Evolutionary conservation across 1,140 invertebrate genomes (phyloP), one percentile per base, ranked within the genome.

Genomic region (Ostrea denselamellosa): DNA sequence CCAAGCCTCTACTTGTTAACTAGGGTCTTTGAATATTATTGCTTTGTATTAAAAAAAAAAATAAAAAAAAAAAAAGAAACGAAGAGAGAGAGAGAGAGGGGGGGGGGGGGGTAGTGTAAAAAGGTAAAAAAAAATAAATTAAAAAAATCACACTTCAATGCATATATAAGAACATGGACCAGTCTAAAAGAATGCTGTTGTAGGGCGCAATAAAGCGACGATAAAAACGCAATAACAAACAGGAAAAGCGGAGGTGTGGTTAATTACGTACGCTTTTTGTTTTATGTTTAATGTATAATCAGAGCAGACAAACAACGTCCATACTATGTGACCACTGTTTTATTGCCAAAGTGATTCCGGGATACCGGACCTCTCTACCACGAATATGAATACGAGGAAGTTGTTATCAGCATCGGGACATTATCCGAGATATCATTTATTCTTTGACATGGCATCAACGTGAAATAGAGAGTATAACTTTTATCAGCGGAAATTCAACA

Each of bases 401-500:
- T 77, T n/a, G 25, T n/a, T 77, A 77, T 28, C 8, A 28, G 68
- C 10, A 44, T 14, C 25, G 14, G 0, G 14, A 62, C 58, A 62
- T 62, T 62, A 19, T 62, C n/a, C 0, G 17, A 19, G 56, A 62
- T 62, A 62, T 62, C 17, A 12, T 56, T 62, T 8, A 34, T 77
- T 77, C 68, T 77, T 22, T 77, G 25, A 77, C 14, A 77, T 28
- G 28, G 14, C 8, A 12, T 28, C 25, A 77, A 77, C 25, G 28
- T 9, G 28, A 12, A 77, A 28, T 77, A 77, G 25, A 77, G 17
- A 62, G 7, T 1, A 62, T 25, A 28, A 77, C 10, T 77, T 77
- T 77, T 34, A 77, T 77, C 28, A 28, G 68, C 25, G 25, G 68
- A 77, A 77, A 77, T 77, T 77, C 68, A 28, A 77, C 22, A 77